These are phyloP conservation scores for Campoplex capitator DNA, from an alignment of 2,888 invertebrate species.

Conservation along the genomic window DNA sequence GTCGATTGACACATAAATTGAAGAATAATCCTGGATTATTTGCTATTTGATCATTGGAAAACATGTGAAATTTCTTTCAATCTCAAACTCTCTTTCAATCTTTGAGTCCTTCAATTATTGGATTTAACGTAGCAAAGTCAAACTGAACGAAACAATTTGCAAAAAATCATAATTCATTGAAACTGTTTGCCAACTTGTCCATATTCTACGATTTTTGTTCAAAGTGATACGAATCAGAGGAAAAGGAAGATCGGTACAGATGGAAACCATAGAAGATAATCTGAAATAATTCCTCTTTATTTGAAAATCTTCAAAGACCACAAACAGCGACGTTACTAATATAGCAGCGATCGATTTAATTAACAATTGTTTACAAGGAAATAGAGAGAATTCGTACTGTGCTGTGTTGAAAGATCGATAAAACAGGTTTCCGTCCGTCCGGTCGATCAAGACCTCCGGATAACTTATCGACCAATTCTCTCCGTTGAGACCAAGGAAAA, in stretches of 20 bases:
- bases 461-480: neutral
- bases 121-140: no score
- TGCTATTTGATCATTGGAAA: no score
- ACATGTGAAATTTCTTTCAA: no score
- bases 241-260: constrained; percentile 9
- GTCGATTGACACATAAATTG: no score
- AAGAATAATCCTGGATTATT: no score
- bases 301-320: constrained; percentile 17
- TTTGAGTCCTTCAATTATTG: no score
- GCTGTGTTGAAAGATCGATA: constrained; percentile 12
- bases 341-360: constrained; percentile 69
- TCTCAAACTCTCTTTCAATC: no score
- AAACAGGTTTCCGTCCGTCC: constrained; percentile 2
- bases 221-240: neutral
- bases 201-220: neutral
- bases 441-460: neutral
- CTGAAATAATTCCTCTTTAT: constrained; percentile 65
- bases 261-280: constrained; percentile 6
- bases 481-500: constrained; percentile 24
- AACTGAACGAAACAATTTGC: neutral
- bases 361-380: constrained; percentile 1
- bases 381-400: neutral
- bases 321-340: constrained; percentile 68
- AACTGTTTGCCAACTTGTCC: neutral
- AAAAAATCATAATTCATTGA: neutral